phyloP scores from a whole-genome alignment of 2,888 invertebrate genomes.

The Glyphotaelius pellucidus region DNA sequence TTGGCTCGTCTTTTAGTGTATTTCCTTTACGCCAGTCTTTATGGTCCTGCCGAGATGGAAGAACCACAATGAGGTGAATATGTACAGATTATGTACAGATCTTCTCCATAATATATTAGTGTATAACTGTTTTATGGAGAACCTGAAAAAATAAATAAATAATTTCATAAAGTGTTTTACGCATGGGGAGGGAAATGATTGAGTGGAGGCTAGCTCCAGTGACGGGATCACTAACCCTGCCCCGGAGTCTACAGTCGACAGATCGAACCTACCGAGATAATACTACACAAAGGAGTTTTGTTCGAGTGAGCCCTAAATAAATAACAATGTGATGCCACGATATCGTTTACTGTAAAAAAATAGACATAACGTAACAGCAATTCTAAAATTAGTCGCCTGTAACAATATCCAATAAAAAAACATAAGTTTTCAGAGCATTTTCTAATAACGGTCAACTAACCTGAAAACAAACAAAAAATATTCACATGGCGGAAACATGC shows the following conservation, averaged over 20 bases:
- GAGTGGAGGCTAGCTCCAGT: conserved; percentile 54
- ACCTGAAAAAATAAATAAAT: too few species aligned
- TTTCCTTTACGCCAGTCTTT: not conserved
- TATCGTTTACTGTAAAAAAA: not conserved
- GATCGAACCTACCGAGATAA: not conserved
- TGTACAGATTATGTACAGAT: too few species aligned
- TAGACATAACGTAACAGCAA: not conserved
- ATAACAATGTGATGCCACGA: not conserved
- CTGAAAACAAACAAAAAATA: too few species aligned
- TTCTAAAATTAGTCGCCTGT: not conserved
- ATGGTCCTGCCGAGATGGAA: not conserved
- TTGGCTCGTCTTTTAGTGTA: not conserved
- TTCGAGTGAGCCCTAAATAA: not conserved
- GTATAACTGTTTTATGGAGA: too few species aligned
- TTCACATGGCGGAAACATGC: too few species aligned
- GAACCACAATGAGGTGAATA: conserved; percentile 10
- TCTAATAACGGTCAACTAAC: not conserved
- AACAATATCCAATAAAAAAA: not conserved
- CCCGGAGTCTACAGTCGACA: conserved; percentile 33
- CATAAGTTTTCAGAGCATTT: not conserved
- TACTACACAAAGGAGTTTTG: conserved; percentile 34
- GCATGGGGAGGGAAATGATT: conserved; percentile 34
- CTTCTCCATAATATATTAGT: too few species aligned
- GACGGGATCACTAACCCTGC: conserved; percentile 56
- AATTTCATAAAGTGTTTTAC: conserved; percentile 56